Evolutionary conservation across 2,113 vertebrate species (phyloP).

Genomic region (Mystacornis crossleyi): DNA sequence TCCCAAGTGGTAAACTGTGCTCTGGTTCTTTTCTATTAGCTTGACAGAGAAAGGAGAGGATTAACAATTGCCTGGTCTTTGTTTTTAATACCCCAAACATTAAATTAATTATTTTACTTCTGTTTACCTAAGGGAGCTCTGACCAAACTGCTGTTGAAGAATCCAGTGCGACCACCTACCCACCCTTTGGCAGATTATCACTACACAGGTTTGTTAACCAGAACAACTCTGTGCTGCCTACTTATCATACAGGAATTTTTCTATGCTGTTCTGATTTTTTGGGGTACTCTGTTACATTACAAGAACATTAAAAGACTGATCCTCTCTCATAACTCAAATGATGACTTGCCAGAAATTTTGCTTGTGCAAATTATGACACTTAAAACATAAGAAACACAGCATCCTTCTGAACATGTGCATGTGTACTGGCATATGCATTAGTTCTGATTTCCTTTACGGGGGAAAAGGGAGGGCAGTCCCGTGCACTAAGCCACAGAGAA

Average conservation of each 20-base stretch:
- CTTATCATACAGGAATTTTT: background rate
- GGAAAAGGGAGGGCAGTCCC: background rate
- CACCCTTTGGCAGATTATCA: conserved; percentile 90
- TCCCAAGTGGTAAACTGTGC: background rate
- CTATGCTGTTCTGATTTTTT: background rate
- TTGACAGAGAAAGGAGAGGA: background rate
- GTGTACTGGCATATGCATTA: background rate
- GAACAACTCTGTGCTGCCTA: background rate
- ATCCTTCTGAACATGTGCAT: background rate
- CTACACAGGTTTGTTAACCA: conserved; percentile 87
- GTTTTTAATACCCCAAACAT: background rate
- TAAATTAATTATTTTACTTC: background rate
- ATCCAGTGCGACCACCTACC: conserved; percentile 76
- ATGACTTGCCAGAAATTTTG: background rate
- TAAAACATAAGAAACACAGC: background rate
- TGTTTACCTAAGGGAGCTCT: conserved; percentile 81
- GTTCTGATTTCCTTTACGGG: background rate
- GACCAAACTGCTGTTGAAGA: conserved; percentile 86
- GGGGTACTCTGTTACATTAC: background rate
- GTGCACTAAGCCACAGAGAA: background rate
- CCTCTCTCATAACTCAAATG: background rate
- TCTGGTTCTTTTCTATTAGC: background rate
- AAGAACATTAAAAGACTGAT: background rate
- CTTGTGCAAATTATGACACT: background rate
- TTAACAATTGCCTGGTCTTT: background rate